Evolutionary conservation across 2,797 vertebrate species (phyloP).

Genomic region (Diglossa cyanea): DNA sequence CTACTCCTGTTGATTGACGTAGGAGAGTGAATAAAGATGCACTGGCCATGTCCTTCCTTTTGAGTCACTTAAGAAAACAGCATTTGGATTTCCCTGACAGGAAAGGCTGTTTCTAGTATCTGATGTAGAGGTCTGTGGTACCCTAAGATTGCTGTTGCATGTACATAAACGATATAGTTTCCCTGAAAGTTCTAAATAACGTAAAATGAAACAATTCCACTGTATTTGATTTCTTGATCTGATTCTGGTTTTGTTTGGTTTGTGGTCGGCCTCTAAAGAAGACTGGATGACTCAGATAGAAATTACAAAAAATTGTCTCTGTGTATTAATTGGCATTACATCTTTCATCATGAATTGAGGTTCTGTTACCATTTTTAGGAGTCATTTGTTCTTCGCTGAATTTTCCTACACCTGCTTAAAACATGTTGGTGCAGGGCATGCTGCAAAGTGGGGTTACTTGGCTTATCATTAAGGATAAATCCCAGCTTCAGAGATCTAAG

Average conservation of each 20-base stretch:
- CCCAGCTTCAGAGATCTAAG: neutral
- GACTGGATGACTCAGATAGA: slow-evolving; percentile 21
- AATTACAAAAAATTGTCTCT: slow-evolving; percentile 17
- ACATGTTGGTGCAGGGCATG: neutral
- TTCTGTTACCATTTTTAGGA: slow-evolving; percentile 41
- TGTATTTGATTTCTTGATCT: slow-evolving; percentile 36
- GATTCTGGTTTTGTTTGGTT: slow-evolving; percentile 67
- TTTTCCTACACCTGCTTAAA: slow-evolving; percentile 59
- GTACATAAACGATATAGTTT: slow-evolving; percentile 32
- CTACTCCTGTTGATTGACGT: neutral
- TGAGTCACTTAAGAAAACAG: neutral
- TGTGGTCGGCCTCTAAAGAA: slow-evolving; percentile 30
- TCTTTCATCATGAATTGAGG: slow-evolving; percentile 63
- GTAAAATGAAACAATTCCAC: neutral
- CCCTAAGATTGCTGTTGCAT: neutral
- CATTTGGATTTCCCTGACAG: neutral
- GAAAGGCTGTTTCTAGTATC: neutral
- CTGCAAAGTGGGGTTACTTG: neutral
- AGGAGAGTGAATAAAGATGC: neutral
- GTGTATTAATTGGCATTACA: slow-evolving; percentile 33
- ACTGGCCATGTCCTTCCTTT: neutral
- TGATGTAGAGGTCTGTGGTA: neutral
- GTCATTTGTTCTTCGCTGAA: slow-evolving; percentile 49
- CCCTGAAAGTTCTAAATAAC: slow-evolving; percentile 25
- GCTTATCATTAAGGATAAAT: slow-evolving; percentile 1